A percentile compares a stretch with the other conserved stretches of the same genome.
phyloP scores from a whole-genome alignment of 2,888 invertebrate species.

The Ormyrus pomaceus region DNA sequence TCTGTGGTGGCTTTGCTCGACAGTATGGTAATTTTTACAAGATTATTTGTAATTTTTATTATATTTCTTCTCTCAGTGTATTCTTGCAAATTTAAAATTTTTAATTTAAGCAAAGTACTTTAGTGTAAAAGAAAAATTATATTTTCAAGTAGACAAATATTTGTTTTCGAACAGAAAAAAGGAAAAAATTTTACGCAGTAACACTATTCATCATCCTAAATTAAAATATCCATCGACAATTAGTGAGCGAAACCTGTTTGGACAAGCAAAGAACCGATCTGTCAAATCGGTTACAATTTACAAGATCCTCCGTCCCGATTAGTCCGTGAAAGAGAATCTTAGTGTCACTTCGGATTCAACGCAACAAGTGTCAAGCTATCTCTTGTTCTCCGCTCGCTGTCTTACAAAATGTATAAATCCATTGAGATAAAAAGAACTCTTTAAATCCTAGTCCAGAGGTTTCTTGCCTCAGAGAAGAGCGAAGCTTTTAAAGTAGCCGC shows the following conservation, averaged over 20 bases:
- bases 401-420: constrained; percentile 7
- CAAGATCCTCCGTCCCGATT: constrained; percentile 28
- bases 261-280: constrained; percentile 19
- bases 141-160: no score
- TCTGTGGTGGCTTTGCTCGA: no score
- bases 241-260: constrained; percentile 11
- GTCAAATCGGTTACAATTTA: constrained; percentile 37
- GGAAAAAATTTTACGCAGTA: not conserved
- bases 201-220: not conserved
- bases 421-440: constrained; percentile 11
- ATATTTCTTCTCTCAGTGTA: not conserved
- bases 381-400: not conserved
- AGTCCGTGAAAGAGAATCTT: constrained; percentile 16
- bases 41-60: no score
- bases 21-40: no score
- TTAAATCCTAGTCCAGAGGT: not conserved
- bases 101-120: no score
- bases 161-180: no score
- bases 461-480: no score
- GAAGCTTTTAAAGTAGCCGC: no score
- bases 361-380: constrained; percentile 41
- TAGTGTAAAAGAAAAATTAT: no score
- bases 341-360: constrained; percentile 31
- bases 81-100: not conserved
- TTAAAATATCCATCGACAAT: not conserved